phyloP scores from a whole-genome alignment of 2,797 vertebrate species.

The Etheostoma nigrum region DNA sequence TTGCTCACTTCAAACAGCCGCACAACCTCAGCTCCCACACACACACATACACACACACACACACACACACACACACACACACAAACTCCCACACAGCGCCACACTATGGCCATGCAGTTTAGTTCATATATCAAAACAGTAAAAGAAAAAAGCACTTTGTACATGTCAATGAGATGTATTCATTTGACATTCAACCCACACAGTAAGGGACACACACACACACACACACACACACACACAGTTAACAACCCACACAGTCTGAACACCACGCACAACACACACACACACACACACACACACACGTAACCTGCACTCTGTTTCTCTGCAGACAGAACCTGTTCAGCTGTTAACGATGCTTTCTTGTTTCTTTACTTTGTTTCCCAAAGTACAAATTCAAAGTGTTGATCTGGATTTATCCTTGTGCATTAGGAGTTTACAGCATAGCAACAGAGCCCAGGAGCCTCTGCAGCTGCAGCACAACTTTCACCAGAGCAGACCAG shows the following conservation, averaged over 20 bases:
- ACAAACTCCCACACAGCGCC: conserved; percentile 14
- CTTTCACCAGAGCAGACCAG: not conserved
- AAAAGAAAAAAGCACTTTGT: conserved; percentile 66
- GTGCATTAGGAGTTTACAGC: conserved; percentile 15
- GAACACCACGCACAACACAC: conserved; percentile 1
- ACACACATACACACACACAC: conserved; percentile 44
- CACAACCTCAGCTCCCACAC: conserved; percentile 62
- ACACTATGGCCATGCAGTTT: conserved; percentile 56
- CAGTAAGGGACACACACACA: conserved; percentile 58
- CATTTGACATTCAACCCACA: conserved; percentile 73
- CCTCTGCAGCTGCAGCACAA: not conserved
- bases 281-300: conserved; percentile 11
- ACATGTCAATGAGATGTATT: conserved; percentile 72
- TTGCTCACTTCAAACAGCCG: conserved; percentile 79
- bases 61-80: conserved; percentile 26
- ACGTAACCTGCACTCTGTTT: conserved; percentile 23
- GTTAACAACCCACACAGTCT: conserved; percentile 55
- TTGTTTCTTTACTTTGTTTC: conserved; percentile 45
- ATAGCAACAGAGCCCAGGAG: conserved; percentile 26
- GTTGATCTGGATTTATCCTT: conserved; percentile 21
- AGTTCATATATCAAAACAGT: conserved; percentile 66
- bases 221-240: conserved; percentile 33
- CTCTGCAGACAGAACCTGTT: conserved; percentile 43
- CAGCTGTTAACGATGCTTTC: conserved; percentile 41
- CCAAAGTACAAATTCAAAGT: conserved; percentile 24